A percentile compares a stretch with the other conserved stretches of the same genome.
These are phyloP conservation scores for Copidosoma aretas DNA, from an alignment of 2,888 invertebrate genomes.

Conservation along the genomic window DNA sequence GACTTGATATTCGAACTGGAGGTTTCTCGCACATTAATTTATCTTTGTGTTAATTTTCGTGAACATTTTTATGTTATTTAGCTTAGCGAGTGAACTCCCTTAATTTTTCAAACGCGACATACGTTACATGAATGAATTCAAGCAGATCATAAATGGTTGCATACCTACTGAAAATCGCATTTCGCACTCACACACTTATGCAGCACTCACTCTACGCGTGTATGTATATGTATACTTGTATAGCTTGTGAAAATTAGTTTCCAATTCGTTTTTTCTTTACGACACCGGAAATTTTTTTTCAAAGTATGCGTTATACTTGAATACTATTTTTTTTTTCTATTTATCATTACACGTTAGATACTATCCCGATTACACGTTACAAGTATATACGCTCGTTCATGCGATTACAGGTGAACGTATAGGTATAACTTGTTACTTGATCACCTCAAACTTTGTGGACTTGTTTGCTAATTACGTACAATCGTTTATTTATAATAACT, in stretches of 20 bases:
- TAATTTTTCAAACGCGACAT: slow-evolving; percentile 30
- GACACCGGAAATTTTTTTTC: slow-evolving; percentile 12
- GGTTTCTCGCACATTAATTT: too few relatives aligned
- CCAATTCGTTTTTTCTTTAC: slow-evolving; percentile 4
- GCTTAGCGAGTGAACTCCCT: too few relatives aligned
- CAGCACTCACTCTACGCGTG: slow-evolving; percentile 29
- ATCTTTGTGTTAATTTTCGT: too few relatives aligned
- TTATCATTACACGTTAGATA: slow-evolving; percentile 44
- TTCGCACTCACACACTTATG: slow-evolving; percentile 12
- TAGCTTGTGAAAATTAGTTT: background rate
- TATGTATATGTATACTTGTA: slow-evolving; percentile 9
- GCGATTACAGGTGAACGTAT: slow-evolving; percentile 52
- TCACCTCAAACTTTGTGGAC: slow-evolving; percentile 38
- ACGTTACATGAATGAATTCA: slow-evolving; percentile 26
- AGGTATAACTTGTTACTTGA: slow-evolving; percentile 38
- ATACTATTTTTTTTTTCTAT: background rate
- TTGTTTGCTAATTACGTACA: slow-evolving; percentile 56
- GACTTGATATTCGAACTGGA: too few relatives aligned
- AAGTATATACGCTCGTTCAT: slow-evolving; percentile 48
- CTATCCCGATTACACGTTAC: slow-evolving; percentile 53
- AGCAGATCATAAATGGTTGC: slow-evolving; percentile 29
- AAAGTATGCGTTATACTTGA: slow-evolving; percentile 10
- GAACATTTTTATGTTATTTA: too few relatives aligned
- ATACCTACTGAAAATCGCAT: slow-evolving; percentile 29
- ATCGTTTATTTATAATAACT: slow-evolving; percentile 53